Conservation (phyloP, 1,140 invertebrate species). For the Galleria mellonella region DNA sequence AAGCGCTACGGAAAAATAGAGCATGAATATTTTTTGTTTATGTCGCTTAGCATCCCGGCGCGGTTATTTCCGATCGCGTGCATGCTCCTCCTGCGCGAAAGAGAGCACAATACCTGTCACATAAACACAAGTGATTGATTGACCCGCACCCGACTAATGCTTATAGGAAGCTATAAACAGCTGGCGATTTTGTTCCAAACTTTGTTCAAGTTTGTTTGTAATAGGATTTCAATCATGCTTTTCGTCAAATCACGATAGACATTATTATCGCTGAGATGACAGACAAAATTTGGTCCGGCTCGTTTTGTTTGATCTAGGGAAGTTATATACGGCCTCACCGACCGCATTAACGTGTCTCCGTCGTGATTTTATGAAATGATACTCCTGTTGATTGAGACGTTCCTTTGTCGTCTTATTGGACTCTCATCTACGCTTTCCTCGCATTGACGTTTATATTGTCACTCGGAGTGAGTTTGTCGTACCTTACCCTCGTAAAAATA, state of each 20-base stretch:
- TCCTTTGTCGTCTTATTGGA: slow-evolving; percentile 4
- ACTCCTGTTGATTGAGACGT: neutral
- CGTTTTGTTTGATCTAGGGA: neutral
- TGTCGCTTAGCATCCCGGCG: slow-evolving; percentile 15
- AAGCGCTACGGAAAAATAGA: slow-evolving; percentile 11
- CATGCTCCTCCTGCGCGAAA: slow-evolving; percentile 20
- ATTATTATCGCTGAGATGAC: slow-evolving; percentile 4
- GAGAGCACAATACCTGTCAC: slow-evolving; percentile 53
- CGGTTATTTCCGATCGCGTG: slow-evolving; percentile 29
- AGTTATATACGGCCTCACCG: neutral
- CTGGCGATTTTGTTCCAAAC: slow-evolving; percentile 46
- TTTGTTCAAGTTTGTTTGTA: slow-evolving; percentile 19
- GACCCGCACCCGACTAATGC: slow-evolving; percentile 61
- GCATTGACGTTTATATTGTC: slow-evolving; percentile 18
- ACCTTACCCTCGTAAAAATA: slow-evolving; percentile 25
- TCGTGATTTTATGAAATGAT: neutral
- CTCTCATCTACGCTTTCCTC: slow-evolving; percentile 6
- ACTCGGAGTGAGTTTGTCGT: slow-evolving; percentile 14
- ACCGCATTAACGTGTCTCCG: too few species aligned
- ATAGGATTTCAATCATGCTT: slow-evolving; percentile 7
- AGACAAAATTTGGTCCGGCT: slow-evolving; percentile 1
- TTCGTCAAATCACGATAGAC: slow-evolving; percentile 23
- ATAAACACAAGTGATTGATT: slow-evolving; percentile 68
- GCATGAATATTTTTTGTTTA: slow-evolving; percentile 21
- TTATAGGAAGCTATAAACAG: slow-evolving; percentile 66